Evolutionary conservation across 64 coral and sea anemone species (phyloP).

Genomic region (Stylophora pistillata): DNA sequence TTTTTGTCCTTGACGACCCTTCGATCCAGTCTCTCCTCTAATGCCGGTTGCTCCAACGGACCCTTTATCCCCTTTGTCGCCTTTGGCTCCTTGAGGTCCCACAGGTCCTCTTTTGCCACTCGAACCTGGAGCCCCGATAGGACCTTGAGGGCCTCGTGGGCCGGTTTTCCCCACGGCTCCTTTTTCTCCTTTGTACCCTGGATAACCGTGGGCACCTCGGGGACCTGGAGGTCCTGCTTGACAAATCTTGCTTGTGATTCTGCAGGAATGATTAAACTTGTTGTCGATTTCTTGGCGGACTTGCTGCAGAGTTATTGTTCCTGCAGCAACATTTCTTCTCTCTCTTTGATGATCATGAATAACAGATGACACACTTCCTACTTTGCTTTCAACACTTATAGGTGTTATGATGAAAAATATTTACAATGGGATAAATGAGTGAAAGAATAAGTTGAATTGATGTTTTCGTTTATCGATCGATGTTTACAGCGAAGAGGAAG

Average conservation of each 20-base stretch:
- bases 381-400: too few relatives aligned
- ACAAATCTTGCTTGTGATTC: neutral
- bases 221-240: neutral
- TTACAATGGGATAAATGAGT: too few relatives aligned
- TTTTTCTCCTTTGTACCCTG: conserved; percentile 1
- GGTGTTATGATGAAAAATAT: too few relatives aligned
- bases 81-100: conserved; percentile 3
- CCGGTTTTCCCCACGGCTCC: neutral
- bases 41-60: neutral
- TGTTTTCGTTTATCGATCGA: too few relatives aligned
- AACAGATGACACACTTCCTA: too few relatives aligned
- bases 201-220: too few relatives aligned
- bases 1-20: neutral
- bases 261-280: neutral
- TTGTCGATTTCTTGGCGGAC: neutral
- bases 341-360: too few relatives aligned
- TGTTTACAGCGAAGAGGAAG: too few relatives aligned
- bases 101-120: neutral
- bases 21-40: conserved; percentile 3
- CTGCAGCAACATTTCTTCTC: too few relatives aligned
- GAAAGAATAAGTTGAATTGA: too few relatives aligned
- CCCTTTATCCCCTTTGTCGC: neutral
- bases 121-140: neutral
- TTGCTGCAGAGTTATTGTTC: neutral
- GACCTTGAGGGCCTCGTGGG: neutral